Evolutionary conservation across 2,888 invertebrate species (phyloP), one percentile per base, ranked within the genome.

Genomic region (Petrolisthes cinctipes): DNA sequence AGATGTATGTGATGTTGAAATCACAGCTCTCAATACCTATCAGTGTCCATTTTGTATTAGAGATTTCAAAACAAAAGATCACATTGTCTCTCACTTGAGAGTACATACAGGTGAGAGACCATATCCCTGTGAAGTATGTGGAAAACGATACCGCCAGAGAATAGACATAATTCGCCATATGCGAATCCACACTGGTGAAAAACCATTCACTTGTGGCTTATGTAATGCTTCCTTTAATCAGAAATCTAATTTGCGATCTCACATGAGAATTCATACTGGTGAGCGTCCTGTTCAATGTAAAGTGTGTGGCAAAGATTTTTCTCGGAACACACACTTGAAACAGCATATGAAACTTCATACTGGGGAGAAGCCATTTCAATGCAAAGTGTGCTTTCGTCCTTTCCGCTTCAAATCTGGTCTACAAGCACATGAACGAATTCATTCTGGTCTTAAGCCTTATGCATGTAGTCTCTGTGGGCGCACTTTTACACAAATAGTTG

Each of bases 381-480:
- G 89, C 80, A 76, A 76, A n/a, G 81, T 81, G 11, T 90, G 90
- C 71, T 56, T 66, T 80, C 78, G 88, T 11, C 81, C 85, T 14
- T 90, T 90, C 76, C 83, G 87, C 51, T 86, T 84, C 80, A 87
- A 89, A 57, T 85, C 89, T 37, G 87, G 88, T 5, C 87, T 90
- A 20, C 85, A 89, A 66, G 85, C 89, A 54, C 90, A 90, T 84
- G 86, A 88, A 61, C 90, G 89, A 9, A 87, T 89, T 73, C 90
- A 90, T 81, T 83, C 87, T 20, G 89, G 90, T 4, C 73, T 83
- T 51, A 83, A 88, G 71, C 90, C 89, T 9, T 89, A 89, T 79
- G 88, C 86, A 20, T 90, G 89, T 82, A 81, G 83, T 51, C 51
- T 86, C 11, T 89, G 89, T 82, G 90, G 90, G 23, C 79, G 87